Conservation (phyloP, 2,797 vertebrate species). For the Tauraco hartlaubi region DNA sequence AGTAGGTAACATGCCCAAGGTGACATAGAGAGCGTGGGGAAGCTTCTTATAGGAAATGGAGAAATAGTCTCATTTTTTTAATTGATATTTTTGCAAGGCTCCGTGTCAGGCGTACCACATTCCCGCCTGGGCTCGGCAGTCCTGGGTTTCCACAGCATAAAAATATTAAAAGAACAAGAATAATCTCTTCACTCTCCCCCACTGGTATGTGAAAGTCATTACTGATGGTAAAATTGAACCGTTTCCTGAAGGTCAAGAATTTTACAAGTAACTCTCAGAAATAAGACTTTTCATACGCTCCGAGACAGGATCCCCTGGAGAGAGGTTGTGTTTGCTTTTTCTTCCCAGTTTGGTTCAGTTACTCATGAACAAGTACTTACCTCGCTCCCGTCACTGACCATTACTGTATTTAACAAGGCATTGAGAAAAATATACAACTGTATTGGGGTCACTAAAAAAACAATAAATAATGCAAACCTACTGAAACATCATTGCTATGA, state of each 20-base stretch:
- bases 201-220: not conserved
- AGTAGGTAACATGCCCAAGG: not conserved
- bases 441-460: not conserved
- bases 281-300: not conserved
- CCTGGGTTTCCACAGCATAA: not conserved
- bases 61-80: rapidly evolving
- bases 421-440: not conserved
- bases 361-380: not conserved
- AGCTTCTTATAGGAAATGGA: not conserved
- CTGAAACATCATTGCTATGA: not conserved
- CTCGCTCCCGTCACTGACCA: not conserved
- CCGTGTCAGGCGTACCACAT: rapidly evolving
- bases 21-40: not conserved
- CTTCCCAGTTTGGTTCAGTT: not conserved
- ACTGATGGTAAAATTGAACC: not conserved
- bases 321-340: not conserved
- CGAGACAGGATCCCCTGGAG: not conserved
- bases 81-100: not conserved
- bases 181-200: not conserved
- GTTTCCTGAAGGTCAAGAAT: not conserved
- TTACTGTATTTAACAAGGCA: not conserved
- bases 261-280: not conserved
- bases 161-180: not conserved
- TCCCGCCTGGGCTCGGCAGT: not conserved
- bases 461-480: not conserved